phyloP scores from a whole-genome alignment of 2,113 vertebrate species.

The Myocastor coypus region DNA sequence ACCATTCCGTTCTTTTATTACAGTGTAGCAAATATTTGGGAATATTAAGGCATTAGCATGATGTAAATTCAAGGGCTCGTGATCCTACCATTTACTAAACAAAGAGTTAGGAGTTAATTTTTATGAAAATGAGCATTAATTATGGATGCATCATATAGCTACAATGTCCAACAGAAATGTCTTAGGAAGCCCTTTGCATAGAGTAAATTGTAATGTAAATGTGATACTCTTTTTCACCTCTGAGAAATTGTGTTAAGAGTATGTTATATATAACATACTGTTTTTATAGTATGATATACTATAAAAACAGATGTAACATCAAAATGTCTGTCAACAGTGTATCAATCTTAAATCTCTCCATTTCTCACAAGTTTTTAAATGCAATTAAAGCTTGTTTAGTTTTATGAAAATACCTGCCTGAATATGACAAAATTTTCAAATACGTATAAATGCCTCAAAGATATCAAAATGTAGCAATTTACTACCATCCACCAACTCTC shows the following conservation, averaged over 20 bases:
- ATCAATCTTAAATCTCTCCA: not conserved
- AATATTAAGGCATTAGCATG: not conserved
- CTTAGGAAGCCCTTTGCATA: not conserved
- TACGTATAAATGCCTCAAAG: not conserved
- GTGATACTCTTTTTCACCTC: not conserved
- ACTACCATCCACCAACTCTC: not conserved
- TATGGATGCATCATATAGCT: not conserved
- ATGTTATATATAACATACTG: not conserved
- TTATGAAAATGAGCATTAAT: not conserved
- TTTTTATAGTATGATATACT: not conserved
- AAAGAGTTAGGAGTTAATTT: not conserved
- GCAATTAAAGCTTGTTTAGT: not conserved
- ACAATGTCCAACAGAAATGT: not conserved
- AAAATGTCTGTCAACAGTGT: not conserved
- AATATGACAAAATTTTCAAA: not conserved
- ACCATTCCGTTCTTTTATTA: not conserved
- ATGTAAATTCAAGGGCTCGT: not conserved
- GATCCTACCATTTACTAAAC: not conserved
- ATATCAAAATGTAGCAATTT: not conserved
- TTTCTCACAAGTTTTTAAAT: not conserved
- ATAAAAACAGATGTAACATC: constrained; percentile 22
- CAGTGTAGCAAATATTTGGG: not conserved
- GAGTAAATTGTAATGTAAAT: not conserved
- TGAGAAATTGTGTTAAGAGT: not conserved
- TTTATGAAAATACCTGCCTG: constrained; percentile 8